Base-by-base conservation (phyloP, 1,140 invertebrate genomes). In the Drosophila repleta region DNA sequence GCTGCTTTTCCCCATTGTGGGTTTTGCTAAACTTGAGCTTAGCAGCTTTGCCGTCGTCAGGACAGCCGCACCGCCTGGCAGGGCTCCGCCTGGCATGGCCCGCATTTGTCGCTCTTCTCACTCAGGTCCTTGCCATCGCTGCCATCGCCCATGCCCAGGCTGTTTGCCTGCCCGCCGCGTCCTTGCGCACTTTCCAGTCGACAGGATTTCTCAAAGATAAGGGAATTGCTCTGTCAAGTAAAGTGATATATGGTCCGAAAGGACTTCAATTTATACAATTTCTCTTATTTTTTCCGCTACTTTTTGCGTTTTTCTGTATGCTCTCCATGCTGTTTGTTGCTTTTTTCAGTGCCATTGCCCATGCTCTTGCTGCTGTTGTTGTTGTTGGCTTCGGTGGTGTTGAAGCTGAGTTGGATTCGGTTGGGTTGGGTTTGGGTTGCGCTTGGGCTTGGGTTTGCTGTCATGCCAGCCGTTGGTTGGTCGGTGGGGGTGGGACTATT, bases 181-280 rank as follows among this genome's bases (percentile, higher is more conserved):
- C 82, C 82, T 85, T 87, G 82, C 82, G 82, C 79, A 85, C 76
- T 90, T 88, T 90, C 82, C 87, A 90, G 88, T 90, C 88, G 88
- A 90, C 89, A 90, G 88, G 88, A 90, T 90, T 90, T 90, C 89
- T 89, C 88, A 90, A 90, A 91, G 89, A 90, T 90, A 90, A 90
- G 89, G 89, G 89, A 90, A 90, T 90, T 90, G 89, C 89, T 90
- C 89, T 90, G 89, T 90, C 89, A 90, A 90, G 82, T 85, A 89
- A 90, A 90, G 89, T 90, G 89, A 90, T 90, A 90, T 90, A 90
- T 90, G 89, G 89, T 90, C 89, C 89, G 80, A 88, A 90, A 90
- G 89, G 89, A 90, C 89, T 90, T 90, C 88, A 90, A 90, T 90
- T 90, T 90, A 90, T 90, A 90, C 88, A 90, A 90, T 90, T 90